These are phyloP conservation scores for Hemitrygon akajei DNA, from an alignment of 2,797 vertebrate species.

Conservation along the genomic window DNA sequence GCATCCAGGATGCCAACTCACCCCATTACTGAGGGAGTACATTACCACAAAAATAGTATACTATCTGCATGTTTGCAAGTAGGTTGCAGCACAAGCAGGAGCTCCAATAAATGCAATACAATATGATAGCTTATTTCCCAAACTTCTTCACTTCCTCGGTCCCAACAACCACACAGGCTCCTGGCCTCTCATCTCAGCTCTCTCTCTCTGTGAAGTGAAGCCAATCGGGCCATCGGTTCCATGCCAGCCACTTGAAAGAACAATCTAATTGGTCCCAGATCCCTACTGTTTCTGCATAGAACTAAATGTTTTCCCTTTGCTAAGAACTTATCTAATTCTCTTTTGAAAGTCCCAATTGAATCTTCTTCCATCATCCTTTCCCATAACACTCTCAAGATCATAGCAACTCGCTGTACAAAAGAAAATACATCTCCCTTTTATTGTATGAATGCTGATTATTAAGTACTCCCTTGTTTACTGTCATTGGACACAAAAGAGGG, in stretches of 20 bases:
- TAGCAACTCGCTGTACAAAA: background rate
- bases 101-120: background rate
- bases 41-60: background rate
- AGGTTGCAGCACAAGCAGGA: background rate
- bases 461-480: background rate
- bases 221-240: background rate
- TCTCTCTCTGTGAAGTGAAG: background rate
- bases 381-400: background rate
- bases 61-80: background rate
- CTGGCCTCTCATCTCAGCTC: background rate
- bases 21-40: background rate
- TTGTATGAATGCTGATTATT: background rate
- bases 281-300: background rate
- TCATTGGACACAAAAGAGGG: background rate
- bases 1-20: background rate
- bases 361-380: background rate
- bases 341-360: background rate
- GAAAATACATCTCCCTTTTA: background rate
- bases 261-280: background rate
- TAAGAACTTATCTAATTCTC: background rate
- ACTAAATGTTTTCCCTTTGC: background rate
- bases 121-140: background rate
- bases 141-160: background rate
- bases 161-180: background rate
- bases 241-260: background rate